phyloP scores from a whole-genome alignment of 2,888 invertebrate genomes.

The Poecilobothrus nobilitatus region DNA sequence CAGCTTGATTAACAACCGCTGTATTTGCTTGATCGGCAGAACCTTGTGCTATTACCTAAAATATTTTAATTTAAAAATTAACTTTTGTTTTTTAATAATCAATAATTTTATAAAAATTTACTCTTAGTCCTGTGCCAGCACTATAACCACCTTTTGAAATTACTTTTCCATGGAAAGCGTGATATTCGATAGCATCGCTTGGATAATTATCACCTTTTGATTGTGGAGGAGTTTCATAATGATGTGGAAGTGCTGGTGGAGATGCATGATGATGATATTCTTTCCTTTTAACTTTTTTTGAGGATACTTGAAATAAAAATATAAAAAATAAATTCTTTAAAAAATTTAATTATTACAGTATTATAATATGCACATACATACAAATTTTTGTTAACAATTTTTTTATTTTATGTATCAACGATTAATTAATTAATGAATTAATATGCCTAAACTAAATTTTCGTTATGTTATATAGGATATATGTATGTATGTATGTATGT shows the following conservation, averaged over 20 bases:
- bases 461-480: no score
- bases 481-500: no score
- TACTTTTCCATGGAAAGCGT: neutral
- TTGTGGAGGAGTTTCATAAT: neutral
- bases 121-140: neutral
- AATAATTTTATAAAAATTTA: neutral
- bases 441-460: no score
- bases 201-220: neutral
- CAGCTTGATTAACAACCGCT: slow-evolving; percentile 62
- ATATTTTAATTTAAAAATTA: neutral
- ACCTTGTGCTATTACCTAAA: slow-evolving; percentile 52
- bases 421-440: no score
- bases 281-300: slow-evolving; percentile 7
- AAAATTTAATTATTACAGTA: no score
- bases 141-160: neutral
- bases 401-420: no score
- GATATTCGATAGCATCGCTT: neutral
- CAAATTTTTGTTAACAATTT: no score
- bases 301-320: neutral
- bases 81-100: neutral
- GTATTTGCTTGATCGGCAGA: slow-evolving; percentile 69
- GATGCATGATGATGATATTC: slow-evolving; percentile 1
- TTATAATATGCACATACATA: no score
- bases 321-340: no score
- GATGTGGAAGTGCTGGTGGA: neutral